Evolutionary conservation across 2,888 invertebrate species (phyloP).

Genomic region (Malachius bipustulatus): DNA sequence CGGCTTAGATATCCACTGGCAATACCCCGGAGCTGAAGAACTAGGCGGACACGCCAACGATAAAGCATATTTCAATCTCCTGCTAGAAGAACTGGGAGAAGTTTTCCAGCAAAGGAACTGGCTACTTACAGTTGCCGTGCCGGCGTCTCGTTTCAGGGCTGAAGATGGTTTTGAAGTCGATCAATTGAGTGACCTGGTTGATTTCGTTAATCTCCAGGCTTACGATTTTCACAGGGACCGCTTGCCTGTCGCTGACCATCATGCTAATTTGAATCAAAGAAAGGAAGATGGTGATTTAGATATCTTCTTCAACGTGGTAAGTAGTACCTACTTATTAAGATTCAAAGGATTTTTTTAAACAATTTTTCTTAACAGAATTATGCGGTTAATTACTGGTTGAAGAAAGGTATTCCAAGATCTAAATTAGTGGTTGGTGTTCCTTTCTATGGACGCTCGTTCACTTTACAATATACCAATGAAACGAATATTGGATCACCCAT

Average conservation of each 20-base stretch:
- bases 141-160: slow-evolving; percentile 48
- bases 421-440: slow-evolving; percentile 64
- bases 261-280: slow-evolving; percentile 39
- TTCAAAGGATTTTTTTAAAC: slow-evolving; percentile 2
- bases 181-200: slow-evolving; percentile 47
- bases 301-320: slow-evolving; percentile 42
- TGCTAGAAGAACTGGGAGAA: slow-evolving; percentile 48
- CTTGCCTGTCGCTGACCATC: slow-evolving; percentile 39
- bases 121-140: slow-evolving; percentile 45
- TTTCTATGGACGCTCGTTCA: slow-evolving; percentile 61
- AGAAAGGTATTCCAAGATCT: slow-evolving; percentile 49
- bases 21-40: slow-evolving; percentile 50
- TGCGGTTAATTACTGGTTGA: slow-evolving; percentile 53
- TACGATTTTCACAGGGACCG: slow-evolving; percentile 46
- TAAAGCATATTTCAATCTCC: slow-evolving; percentile 31
- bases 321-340: slow-evolving; percentile 16
- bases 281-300: slow-evolving; percentile 40
- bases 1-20: slow-evolving; percentile 72
- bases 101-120: slow-evolving; percentile 45
- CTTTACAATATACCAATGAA: slow-evolving; percentile 44
- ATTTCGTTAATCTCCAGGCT: slow-evolving; percentile 57
- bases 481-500: slow-evolving; percentile 47
- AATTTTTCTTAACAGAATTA: slow-evolving; percentile 45
- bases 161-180: slow-evolving; percentile 55
- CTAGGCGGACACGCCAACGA: slow-evolving; percentile 37